Evolutionary conservation across 1,140 invertebrate species (phyloP).

Genomic region (Charaxes varanes): DNA sequence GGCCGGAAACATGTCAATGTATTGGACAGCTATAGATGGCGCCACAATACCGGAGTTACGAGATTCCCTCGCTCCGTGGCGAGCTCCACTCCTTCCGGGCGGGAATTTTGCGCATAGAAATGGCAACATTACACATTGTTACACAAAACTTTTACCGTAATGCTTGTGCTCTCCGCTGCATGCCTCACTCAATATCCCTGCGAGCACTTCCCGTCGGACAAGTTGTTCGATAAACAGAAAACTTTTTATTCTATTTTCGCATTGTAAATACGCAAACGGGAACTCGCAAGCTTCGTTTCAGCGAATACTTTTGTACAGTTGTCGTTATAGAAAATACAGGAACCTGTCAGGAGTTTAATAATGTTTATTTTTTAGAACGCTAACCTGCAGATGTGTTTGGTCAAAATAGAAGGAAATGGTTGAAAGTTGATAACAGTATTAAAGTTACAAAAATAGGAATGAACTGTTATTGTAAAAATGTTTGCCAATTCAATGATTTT

Average conservation of each 20-base stretch:
- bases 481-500: too few species aligned
- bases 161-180: constrained; percentile 50
- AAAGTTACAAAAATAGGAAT: too few species aligned
- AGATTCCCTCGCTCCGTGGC: constrained; percentile 33
- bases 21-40: constrained; percentile 65
- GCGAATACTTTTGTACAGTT: constrained; percentile 8
- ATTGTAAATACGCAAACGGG: constrained; percentile 21
- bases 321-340: constrained; percentile 2
- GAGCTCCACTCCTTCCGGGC: constrained; percentile 51
- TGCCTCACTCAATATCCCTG: constrained; percentile 51
- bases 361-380: too few species aligned
- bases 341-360: too few species aligned
- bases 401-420: too few species aligned
- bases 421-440: too few species aligned
- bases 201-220: constrained; percentile 41
- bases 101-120: constrained; percentile 66
- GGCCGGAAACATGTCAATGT: constrained; percentile 64
- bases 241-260: constrained; percentile 31
- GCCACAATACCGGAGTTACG: constrained; percentile 60
- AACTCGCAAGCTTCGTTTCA: constrained; percentile 9
- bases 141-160: constrained; percentile 65
- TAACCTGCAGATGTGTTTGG: too few species aligned
- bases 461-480: too few species aligned
- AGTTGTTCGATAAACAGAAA: constrained; percentile 54
- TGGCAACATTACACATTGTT: constrained; percentile 71